phyloP scores from a whole-genome alignment of 35 echinoderm and acorn worm genomes.

The Holothuria glaberrima region DNA sequence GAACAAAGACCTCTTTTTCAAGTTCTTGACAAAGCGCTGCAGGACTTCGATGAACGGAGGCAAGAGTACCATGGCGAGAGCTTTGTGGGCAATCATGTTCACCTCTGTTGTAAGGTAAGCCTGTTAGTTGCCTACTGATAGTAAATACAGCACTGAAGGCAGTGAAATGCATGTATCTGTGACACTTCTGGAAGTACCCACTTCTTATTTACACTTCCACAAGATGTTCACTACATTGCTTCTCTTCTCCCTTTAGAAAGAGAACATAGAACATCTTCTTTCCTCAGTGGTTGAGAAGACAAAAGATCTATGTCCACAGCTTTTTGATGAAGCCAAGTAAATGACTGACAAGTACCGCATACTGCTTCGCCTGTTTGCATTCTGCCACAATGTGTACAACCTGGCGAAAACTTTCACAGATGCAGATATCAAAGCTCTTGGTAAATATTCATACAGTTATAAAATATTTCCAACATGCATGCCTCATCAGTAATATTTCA shows the following conservation, averaged over 20 bases:
- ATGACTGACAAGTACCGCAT: not conserved
- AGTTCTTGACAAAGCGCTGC: not conserved
- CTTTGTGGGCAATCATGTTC: slow-evolving; percentile 11
- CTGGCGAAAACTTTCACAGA: not conserved
- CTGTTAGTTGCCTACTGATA: not conserved
- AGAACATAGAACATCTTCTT: not conserved
- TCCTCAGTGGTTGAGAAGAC: not conserved
- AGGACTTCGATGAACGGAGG: not conserved
- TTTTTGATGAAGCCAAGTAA: slow-evolving; percentile 18
- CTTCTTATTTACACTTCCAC: not conserved
- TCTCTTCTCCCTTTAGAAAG: slow-evolving; percentile 20
- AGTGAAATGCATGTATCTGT: no score
- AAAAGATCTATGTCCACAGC: slow-evolving; percentile 19
- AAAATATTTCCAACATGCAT: not conserved
- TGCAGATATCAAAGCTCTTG: slow-evolving; percentile 15
- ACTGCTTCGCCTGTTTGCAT: slow-evolving; percentile 15
- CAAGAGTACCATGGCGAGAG: not conserved
- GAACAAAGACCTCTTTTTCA: not conserved
- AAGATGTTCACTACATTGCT: not conserved
- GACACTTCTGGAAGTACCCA: slow-evolving; percentile 9
- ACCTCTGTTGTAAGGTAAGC: slow-evolving; percentile 10
- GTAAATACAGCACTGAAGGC: no score
- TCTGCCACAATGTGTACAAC: slow-evolving; percentile 36
- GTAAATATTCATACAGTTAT: not conserved
- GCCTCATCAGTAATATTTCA: not conserved